These are phyloP conservation scores for Euproctis similis DNA, from an alignment of 2,888 invertebrate genomes.

Conservation along the genomic window DNA sequence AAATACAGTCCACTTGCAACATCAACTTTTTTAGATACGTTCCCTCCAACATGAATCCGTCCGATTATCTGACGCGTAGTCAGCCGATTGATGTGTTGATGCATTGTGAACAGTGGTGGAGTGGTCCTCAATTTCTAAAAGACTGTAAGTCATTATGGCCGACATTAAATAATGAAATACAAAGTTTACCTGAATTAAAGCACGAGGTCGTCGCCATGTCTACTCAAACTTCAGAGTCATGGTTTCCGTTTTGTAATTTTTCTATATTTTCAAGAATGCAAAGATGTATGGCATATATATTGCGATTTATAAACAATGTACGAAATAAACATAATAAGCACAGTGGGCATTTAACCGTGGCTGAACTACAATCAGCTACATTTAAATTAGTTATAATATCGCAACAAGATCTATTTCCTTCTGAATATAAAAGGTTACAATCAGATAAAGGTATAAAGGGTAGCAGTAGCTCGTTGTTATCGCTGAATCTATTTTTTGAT, in stretches of 20 bases:
- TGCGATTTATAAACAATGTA: not conserved
- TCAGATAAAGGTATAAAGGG: not conserved
- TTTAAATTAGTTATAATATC: not conserved
- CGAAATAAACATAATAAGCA: not conserved
- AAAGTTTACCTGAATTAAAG: not conserved
- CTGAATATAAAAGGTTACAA: not conserved
- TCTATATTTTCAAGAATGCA: not conserved
- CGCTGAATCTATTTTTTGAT: not conserved
- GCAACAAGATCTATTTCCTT: not conserved
- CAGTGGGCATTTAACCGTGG: not conserved
- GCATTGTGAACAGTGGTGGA: not conserved
- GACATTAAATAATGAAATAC: not conserved
- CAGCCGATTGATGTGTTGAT: not conserved
- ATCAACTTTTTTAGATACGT: slow-evolving; percentile 2
- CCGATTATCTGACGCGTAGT: slow-evolving; percentile 5
- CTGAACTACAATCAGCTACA: too few species aligned
- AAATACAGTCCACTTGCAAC: slow-evolving; percentile 1
- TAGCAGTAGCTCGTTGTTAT: not conserved
- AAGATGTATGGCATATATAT: not conserved
- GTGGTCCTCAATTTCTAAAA: not conserved
- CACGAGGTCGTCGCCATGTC: not conserved
- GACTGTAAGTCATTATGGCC: not conserved
- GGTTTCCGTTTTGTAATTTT: not conserved
- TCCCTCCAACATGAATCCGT: slow-evolving; percentile 1
- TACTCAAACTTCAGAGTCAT: not conserved